A percentile compares a stretch with the other conserved stretches of the same genome.
phyloP scores from a whole-genome alignment of 2,113 vertebrate genomes.

The Lycocorax pyrrhopterus region DNA sequence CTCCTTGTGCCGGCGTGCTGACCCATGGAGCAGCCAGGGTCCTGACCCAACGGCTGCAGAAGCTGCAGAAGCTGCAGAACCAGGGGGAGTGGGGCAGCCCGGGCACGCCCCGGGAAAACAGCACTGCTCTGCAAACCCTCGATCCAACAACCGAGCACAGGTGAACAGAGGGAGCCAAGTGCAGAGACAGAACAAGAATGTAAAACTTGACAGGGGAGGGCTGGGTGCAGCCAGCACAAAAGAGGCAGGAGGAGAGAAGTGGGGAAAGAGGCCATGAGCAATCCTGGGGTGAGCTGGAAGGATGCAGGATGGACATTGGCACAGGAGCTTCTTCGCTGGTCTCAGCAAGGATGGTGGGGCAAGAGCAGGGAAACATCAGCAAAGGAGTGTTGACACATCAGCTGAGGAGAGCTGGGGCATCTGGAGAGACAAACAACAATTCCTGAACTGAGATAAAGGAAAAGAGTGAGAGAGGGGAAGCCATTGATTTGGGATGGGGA shows the following conservation, averaged over 20 bases:
- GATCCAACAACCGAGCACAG: accelerated
- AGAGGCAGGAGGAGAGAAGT: background rate
- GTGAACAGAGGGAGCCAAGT: background rate
- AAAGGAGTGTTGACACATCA: background rate
- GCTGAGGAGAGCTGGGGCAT: background rate
- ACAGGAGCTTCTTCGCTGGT: background rate
- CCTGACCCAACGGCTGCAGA: accelerated
- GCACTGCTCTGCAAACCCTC: accelerated
- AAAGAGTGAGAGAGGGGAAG: background rate
- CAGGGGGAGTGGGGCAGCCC: background rate
- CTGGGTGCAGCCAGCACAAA: background rate
- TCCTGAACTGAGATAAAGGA: background rate
- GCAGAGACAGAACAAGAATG: background rate
- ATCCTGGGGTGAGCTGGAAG: background rate
- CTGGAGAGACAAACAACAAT: background rate
- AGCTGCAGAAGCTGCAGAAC: background rate
- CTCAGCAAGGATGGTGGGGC: background rate
- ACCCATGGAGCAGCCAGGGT: background rate
- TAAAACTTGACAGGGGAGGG: background rate
- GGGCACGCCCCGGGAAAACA: accelerated
- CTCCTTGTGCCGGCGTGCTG: background rate
- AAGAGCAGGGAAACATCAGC: background rate
- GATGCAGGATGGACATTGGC: background rate
- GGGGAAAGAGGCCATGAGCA: background rate
- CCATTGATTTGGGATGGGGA: background rate